Evolutionary conservation across 2,797 vertebrate genomes (phyloP), one percentile per base, ranked within the genome.

Genomic region (Sorex maritimensis): DNA sequence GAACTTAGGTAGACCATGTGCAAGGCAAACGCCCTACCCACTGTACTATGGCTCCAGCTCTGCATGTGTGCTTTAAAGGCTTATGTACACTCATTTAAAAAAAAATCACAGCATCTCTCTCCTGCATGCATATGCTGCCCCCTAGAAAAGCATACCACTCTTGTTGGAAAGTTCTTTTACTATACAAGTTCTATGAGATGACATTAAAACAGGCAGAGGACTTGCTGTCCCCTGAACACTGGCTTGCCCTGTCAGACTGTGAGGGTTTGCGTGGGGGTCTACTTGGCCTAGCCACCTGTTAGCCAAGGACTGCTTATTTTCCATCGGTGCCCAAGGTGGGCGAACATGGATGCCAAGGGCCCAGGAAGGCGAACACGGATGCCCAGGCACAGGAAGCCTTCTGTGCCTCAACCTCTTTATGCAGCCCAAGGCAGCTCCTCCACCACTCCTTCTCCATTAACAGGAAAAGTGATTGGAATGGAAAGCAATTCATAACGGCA

Each of bases 391-490:
- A 44, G 41, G 41, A 44, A 44, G 44, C 12, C 61, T 88, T 81
- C n/a, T 15, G 61, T 0, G 77, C 5, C 19, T 69, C 63, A 81
- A 81, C 30, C 83, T 87, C 75, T 78, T 55, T 55, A n/a, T 21
- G 38, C 65, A 74, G 80, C 44, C 81, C 24, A 17, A 83, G 81
- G 67, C 46, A 81, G 74, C 55, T 6, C 17, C 73, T 90, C 94
- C 88, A 63, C 75, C 65, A 86, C 44, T 86, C 95, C 74, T 92
- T 82, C 49, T 85, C 81, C 79, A 82, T 90, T 85, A 88, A 91
- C 69, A 91, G 71, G 94, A 95, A 74, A 86, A 87, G 49, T 88
- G 68, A 52, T 67, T 88, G 41, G 80, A 86, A 88, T 95, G 38
- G 73, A 14, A 75, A 82, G 13, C 21, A 30, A 3, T 38, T 52